These are phyloP conservation scores for Moxostoma hubbsi DNA, from an alignment of 2,797 vertebrate species.

Conservation along the genomic window DNA sequence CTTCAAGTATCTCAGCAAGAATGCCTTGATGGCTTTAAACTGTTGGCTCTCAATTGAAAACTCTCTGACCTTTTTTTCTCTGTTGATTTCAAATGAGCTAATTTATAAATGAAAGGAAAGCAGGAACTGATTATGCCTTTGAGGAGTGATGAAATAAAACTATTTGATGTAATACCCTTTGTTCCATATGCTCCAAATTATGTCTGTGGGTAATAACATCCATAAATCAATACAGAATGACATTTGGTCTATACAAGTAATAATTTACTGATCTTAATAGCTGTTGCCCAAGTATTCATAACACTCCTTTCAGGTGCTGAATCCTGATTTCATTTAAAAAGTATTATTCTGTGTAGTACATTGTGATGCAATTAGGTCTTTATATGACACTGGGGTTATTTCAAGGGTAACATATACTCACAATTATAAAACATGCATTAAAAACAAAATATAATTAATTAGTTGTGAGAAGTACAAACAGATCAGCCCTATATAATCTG, in stretches of 20 bases:
- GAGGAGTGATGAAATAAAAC: neutral
- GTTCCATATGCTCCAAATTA: conserved; percentile 42
- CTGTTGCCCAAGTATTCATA: neutral
- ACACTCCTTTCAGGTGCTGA: conserved; percentile 22
- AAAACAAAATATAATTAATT: neutral
- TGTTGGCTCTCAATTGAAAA: neutral
- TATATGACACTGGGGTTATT: neutral
- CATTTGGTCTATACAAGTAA: conserved; percentile 28
- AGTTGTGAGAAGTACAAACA: conserved; percentile 5
- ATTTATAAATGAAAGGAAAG: neutral
- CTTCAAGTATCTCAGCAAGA: conserved; percentile 6
- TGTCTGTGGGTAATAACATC: conserved; percentile 16
- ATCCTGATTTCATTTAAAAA: conserved; percentile 39
- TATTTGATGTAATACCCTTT: conserved; percentile 2
- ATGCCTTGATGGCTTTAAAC: conserved; percentile 1
- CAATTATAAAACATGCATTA: neutral
- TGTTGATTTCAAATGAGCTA: neutral
- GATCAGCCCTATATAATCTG: conserved; percentile 15
- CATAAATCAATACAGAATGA: conserved; percentile 35
- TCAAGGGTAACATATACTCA: neutral
- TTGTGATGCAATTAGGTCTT: conserved; percentile 1
- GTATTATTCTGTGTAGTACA: neutral
- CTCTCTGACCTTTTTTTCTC: conserved; percentile 11
- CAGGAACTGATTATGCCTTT: conserved; percentile 6
- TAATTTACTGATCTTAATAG: conserved; percentile 26